Evolutionary conservation across 92 coral and sea anemone species (phyloP), one percentile per base, ranked within the genome.

Genomic region (Parazoanthus swiftii): DNA sequence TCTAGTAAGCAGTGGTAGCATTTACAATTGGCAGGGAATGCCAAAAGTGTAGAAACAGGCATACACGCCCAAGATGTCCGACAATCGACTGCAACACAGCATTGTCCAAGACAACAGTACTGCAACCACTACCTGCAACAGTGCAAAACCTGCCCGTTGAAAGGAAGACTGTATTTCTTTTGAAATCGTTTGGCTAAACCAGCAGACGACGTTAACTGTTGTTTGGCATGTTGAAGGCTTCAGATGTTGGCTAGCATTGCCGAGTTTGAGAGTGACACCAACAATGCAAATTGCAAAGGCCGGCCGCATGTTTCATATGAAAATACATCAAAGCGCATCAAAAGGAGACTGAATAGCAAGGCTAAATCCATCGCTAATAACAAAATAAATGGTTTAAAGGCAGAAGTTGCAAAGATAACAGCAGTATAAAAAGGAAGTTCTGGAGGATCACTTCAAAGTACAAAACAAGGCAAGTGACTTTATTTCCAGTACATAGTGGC

Each of bases 381-480:
- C 43, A 35, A 38, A 74, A 35, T 35, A 74, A 79, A 44, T 44
- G 67, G 7, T 50, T 25, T 79, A 10, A 33, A 79, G 68, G 82
- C 82, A 79, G 82, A 79, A 79, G 82, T 79, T 20, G 56, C 54
- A 79, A 23, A 79, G 33, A 51, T 79, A 48, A 63, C 56, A 8
- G 23, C 43, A 79, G 20, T 33, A 50, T 79, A 6, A 36, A 33
- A 79, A 79, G 65, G 68, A 79, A 50, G 82, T 56, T 44, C 54
- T 79, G 54, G 65, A 23, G 54, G 82, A 79, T 54, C 67, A 79
- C 82, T 50, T 79, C 82, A 79, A 79, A 50, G 48, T 48, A 79
- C 82, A 54, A 79, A 79, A 50, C 68, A 48, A 48, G 82, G 82
- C 26, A 79, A 79, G 82, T 67, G 26, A 10, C 7, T 3, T 67